Evolutionary conservation across 1,140 invertebrate species (phyloP).

Genomic region (Papilio polytes): DNA sequence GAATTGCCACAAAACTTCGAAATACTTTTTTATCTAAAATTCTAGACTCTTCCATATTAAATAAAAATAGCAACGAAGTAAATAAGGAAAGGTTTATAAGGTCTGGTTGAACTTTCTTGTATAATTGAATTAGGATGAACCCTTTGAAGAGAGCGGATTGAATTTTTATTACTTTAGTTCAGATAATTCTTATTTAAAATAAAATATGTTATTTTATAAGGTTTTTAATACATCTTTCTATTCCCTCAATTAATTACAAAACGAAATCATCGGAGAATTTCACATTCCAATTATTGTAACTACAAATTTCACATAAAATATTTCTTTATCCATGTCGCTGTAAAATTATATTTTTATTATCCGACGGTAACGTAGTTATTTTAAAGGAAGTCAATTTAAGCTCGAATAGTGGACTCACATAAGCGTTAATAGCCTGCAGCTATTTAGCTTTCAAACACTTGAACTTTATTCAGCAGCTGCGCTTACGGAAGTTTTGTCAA

Average conservation of each 20-base stretch:
- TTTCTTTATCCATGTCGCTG: too few species aligned
- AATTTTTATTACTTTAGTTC: slow-evolving; percentile 19
- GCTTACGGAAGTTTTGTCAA: slow-evolving; percentile 25
- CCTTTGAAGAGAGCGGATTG: slow-evolving; percentile 11
- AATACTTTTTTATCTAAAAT: background rate
- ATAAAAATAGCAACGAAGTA: background rate
- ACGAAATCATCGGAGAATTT: too few species aligned
- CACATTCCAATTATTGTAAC: too few species aligned
- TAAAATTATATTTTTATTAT: background rate
- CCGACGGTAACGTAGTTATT: background rate
- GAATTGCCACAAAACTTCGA: background rate
- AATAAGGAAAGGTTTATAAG: slow-evolving; percentile 15
- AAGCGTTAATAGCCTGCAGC: slow-evolving; percentile 18
- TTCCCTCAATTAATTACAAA: too few species aligned
- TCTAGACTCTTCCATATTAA: background rate
- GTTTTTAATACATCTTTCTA: background rate
- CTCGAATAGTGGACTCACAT: slow-evolving; percentile 4
- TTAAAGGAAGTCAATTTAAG: background rate
- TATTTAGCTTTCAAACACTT: slow-evolving; percentile 24
- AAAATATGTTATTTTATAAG: background rate
- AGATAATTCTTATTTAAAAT: background rate
- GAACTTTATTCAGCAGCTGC: slow-evolving; percentile 22
- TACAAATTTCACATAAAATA: too few species aligned
- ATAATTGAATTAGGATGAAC: slow-evolving; percentile 21
- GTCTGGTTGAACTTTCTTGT: slow-evolving; percentile 7